Base-by-base conservation (phyloP, 2,888 invertebrate genomes). In the Eledona agricola region DNA sequence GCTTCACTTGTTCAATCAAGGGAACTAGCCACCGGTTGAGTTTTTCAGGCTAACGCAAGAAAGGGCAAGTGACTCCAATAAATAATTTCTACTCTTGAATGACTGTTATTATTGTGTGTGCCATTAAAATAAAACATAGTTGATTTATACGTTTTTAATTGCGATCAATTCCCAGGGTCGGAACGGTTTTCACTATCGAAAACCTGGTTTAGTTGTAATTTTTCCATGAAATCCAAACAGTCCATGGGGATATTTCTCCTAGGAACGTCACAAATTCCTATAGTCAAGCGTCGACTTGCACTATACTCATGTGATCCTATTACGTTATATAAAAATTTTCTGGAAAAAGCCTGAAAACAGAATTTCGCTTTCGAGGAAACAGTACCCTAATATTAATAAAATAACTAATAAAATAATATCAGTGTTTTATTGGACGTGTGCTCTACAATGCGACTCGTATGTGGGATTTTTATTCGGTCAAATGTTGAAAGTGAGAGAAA, bases 321-420 rank as follows among this genome's bases (percentile, higher is more conserved):
- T 79, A 77, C 77, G 74, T 79, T 79, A 79, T 79, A 79, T 80
- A 79, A 80, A 78, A 79, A 78, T 79, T 79, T 79, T 79, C 79
- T 79, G 78, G 79, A 79, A 80, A 80, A 80, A 79, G 79, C 78
- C 73, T 74, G 78, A 79, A 79, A 79, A 79, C 74, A 68, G 72
- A 74, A 78, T 72, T 72, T 72, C 64, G 69, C 69, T 73, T 77
- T 77, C 71, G 75, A 72, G 77, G 78, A 78, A 78, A 79, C 77
- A 66, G 61, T 61, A 51, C 17, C 32, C 60, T 64, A 69, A 70
- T 73, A 71, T 73, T 72, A 72, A 74, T 74, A 76, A 76, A 71
- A 74, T 73, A 75, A 75, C 73, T 74, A 74, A 75, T 74, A 73
- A 60, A 51, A 62, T 47, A 40, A 53, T 40, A 46, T 32, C 23